Percentiles rank a stretch among this genome's conserved stretches.
These are phyloP conservation scores for Megaceryle torquata DNA, from an alignment of 2,113 vertebrate genomes.

Conservation along the genomic window DNA sequence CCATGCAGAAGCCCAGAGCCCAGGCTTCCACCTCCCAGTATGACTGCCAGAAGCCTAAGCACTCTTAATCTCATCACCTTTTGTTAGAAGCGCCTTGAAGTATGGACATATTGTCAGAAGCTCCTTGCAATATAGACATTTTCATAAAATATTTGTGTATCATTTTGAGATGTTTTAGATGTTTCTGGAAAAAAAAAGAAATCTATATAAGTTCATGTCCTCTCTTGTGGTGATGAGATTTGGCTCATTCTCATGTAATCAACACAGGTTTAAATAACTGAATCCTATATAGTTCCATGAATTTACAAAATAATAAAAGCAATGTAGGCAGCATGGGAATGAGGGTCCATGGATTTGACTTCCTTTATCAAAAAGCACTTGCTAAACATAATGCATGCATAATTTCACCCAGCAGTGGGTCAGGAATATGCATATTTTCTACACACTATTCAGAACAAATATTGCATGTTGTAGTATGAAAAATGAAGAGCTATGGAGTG, in stretches of 20 bases:
- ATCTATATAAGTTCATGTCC: neutral
- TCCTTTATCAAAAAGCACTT: neutral
- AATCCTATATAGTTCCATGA: neutral
- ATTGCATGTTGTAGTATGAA: neutral
- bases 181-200: neutral
- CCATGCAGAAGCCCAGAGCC: fast-evolving
- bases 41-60: neutral
- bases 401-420: neutral
- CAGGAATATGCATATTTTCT: neutral
- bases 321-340: neutral
- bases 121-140: neutral
- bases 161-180: neutral
- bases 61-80: fast-evolving
- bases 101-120: neutral
- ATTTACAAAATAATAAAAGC: neutral
- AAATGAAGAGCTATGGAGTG: neutral
- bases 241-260: neutral
- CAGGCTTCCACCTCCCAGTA: neutral
- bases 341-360: neutral
- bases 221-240: neutral
- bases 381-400: neutral
- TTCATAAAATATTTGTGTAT: neutral
- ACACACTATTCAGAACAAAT: neutral
- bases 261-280: neutral
- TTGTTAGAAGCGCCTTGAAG: neutral